These are phyloP conservation scores for Ellobium chinense DNA, from an alignment of 2,888 invertebrate species.

Conservation along the genomic window DNA sequence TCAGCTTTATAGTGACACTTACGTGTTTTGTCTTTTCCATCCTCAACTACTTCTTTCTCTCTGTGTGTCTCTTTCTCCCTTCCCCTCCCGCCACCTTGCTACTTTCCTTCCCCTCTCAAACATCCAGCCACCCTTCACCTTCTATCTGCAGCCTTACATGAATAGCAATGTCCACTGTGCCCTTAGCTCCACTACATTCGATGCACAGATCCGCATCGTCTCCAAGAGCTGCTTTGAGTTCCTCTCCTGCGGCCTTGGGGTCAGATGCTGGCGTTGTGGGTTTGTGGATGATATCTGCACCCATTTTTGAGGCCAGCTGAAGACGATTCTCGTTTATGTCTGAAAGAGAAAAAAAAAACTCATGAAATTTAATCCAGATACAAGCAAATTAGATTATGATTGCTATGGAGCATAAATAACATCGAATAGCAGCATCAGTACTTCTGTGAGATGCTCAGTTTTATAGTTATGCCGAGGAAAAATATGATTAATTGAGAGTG, in stretches of 20 bases:
- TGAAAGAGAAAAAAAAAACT: background rate
- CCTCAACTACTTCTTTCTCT: no score
- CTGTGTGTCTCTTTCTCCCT: no score
- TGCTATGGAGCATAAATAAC: background rate
- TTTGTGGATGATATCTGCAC: constrained; percentile 24
- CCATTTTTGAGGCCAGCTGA: constrained; percentile 38
- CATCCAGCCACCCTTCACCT: no score
- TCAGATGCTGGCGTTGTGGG: constrained; percentile 4
- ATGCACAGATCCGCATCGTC: constrained; percentile 39
- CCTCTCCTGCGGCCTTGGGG: constrained; percentile 31
- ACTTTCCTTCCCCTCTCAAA: no score
- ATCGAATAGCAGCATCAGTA: no score
- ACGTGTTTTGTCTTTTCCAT: no score
- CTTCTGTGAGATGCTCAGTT: no score
- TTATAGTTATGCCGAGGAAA: no score
- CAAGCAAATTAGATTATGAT: background rate
- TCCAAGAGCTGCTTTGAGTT: constrained; percentile 37
- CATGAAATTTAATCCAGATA: background rate
- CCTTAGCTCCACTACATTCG: constrained; percentile 40
- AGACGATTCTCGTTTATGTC: constrained; percentile 38
- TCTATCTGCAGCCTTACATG: constrained; percentile 39
- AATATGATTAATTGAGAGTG: no score
- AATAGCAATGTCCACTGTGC: constrained; percentile 37
- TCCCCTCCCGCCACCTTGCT: no score
- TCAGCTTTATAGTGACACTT: no score